phyloP scores from a whole-genome alignment of 2,113 vertebrate species.

The Rhinolophus sinicus region DNA sequence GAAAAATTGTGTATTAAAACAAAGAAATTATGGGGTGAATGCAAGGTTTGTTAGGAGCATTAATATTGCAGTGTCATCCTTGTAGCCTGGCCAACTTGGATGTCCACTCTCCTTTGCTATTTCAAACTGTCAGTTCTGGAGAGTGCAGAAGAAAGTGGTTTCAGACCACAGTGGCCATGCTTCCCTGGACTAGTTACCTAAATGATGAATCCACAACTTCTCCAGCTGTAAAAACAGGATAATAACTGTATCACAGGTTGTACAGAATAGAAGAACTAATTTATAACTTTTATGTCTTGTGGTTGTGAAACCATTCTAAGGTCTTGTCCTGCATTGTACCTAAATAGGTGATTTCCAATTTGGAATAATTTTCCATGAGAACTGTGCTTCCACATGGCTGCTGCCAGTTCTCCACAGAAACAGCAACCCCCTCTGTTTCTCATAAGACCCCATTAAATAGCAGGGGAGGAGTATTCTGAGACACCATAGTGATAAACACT shows the following conservation, averaged over 20 bases:
- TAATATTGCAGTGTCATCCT: background rate
- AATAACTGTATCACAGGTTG: background rate
- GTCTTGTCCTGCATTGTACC: background rate
- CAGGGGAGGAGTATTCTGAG: background rate
- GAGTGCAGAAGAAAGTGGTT: background rate
- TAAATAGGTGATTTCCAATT: background rate
- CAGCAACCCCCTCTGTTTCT: background rate
- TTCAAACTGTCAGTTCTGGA: background rate
- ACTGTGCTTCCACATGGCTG: background rate
- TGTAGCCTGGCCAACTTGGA: background rate
- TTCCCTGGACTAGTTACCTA: too few species aligned
- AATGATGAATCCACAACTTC: background rate
- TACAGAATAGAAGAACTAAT: background rate
- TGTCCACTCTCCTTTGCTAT: background rate
- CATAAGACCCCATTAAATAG: background rate
- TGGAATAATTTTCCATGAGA: background rate
- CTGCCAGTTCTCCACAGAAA: background rate
- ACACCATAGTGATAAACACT: rapidly evolving
- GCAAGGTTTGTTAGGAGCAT: background rate
- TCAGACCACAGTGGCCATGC: background rate
- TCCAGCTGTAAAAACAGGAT: background rate
- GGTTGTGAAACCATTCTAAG: rapidly evolving
- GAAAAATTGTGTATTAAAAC: background rate
- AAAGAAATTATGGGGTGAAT: too few species aligned
- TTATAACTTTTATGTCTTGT: rapidly evolving